A percentile compares a stretch with the other conserved stretches of the same genome.
Evolutionary conservation across 2,888 invertebrate genomes (phyloP).

Genomic region (Callosobruchus maculatus): DNA sequence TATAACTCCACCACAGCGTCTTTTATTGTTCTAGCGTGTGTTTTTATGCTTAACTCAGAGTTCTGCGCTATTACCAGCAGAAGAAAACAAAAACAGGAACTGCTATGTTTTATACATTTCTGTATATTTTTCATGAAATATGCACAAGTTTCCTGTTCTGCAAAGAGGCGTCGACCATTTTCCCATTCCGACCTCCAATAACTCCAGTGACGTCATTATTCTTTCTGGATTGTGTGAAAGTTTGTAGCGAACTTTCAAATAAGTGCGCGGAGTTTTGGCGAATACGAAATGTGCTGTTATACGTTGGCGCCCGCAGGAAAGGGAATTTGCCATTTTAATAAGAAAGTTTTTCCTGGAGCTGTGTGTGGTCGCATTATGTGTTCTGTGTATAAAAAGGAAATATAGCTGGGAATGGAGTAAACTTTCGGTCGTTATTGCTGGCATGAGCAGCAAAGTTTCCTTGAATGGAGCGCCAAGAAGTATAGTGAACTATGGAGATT

Average conservation of each 20-base stretch:
- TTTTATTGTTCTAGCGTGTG: too few species aligned
- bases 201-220: not conserved
- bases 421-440: not conserved
- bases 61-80: not conserved
- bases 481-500: not conserved
- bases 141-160: not conserved
- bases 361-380: not conserved
- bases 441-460: not conserved
- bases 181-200: not conserved
- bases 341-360: not conserved
- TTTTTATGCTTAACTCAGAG: too few species aligned
- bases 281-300: not conserved
- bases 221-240: not conserved
- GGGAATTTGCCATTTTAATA: not conserved
- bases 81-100: not conserved
- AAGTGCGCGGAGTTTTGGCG: not conserved
- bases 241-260: not conserved
- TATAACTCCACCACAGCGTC: too few species aligned
- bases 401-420: not conserved
- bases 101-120: not conserved
- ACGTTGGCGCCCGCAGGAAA: not conserved
- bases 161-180: not conserved
- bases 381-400: not conserved
- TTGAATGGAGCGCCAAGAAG: not conserved
- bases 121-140: not conserved